Percentiles rank a stretch among this genome's conserved stretches.
phyloP scores from a whole-genome alignment of 2,113 vertebrate genomes.

The Gymnocephalus cernua region DNA sequence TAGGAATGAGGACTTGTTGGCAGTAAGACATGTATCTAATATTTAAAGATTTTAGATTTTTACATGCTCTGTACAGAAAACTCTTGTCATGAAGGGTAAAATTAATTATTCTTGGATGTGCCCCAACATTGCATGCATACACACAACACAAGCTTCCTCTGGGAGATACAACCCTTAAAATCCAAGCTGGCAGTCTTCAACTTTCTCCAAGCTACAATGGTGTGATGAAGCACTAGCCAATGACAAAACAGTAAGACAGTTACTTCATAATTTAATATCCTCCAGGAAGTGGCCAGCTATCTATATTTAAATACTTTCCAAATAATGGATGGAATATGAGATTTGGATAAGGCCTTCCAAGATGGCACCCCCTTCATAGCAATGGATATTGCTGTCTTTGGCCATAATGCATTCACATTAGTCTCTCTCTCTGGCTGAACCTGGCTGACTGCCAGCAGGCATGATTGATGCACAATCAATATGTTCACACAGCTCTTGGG shows the following conservation, averaged over 20 bases:
- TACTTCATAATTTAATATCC: slow-evolving; percentile 50
- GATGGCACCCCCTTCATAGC: slow-evolving; percentile 30
- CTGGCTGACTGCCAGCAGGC: not conserved
- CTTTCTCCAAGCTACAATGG: slow-evolving; percentile 31
- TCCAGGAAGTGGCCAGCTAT: slow-evolving; percentile 31
- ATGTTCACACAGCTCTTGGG: not conserved
- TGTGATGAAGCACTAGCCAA: slow-evolving; percentile 33
- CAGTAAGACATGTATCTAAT: not conserved
- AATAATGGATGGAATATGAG: slow-evolving; percentile 55
- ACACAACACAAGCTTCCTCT: slow-evolving; percentile 15
- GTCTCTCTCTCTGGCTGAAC: not conserved
- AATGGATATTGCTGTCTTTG: slow-evolving; percentile 16
- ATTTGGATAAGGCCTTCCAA: slow-evolving; percentile 39
- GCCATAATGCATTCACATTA: slow-evolving; percentile 28
- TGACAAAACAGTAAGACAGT: slow-evolving; percentile 22
- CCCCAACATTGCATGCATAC: slow-evolving; percentile 1
- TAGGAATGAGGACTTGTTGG: not conserved
- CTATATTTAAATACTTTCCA: slow-evolving; percentile 31
- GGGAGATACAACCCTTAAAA: slow-evolving; percentile 25
- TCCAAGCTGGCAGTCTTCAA: slow-evolving; percentile 21
- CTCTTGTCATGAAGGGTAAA: slow-evolving; percentile 15
- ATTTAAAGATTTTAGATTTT: not conserved
- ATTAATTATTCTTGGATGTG: slow-evolving; percentile 32
- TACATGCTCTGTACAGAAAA: not conserved
- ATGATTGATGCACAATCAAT: slow-evolving; percentile 16